Evolutionary conservation across 2,888 invertebrate species (phyloP), one percentile per base, ranked within the genome.

Genomic region (Oasisia sp.): DNA sequence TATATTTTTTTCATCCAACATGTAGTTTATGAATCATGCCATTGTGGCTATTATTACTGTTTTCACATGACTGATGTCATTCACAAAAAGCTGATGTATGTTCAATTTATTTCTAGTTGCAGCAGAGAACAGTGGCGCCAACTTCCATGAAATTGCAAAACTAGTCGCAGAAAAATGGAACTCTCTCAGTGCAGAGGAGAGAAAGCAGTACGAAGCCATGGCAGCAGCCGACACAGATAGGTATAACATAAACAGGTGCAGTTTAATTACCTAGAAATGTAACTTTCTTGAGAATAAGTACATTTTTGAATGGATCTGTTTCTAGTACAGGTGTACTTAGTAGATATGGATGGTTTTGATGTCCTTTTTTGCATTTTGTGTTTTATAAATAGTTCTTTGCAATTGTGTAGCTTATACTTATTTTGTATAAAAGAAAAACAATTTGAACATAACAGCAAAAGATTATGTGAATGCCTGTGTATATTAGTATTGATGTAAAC

Each of bases 101-200:
- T 56, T 56, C 74, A 74, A 74, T 74, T 74, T 27, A 74, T 74
- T 7, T 74, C 27, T n/a, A 74, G 74, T 74, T 74, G 74, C 74
- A 7, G 74, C 74, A 74, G 74, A 74, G 74, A 74, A 74, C 74
- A 74, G 74, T 74, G 74, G 74, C 1, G 74, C 74, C 74, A 74
- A 74, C 74, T 74, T 74, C 74, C 74, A 74, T 27, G 74, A 74
- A n/a, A 74, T 74, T 27, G 74, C 74, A 74, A 74, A 74, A 74
- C 27, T 74, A 27, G 74, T 74, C 27, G 74, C 74, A 19, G 74
- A 74, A n/a, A 74, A 74, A 74, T 74, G 74, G 74, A 74, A 74
- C 7, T 74, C 19, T 74, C 74, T 74, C 27, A 74, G 74, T 74
- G 74, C 74, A 74, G 74, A 74, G 74, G 74, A 74, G 27, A 74